Base-by-base conservation (phyloP, 1,140 invertebrate species). In the Gryllus bimaculatus region DNA sequence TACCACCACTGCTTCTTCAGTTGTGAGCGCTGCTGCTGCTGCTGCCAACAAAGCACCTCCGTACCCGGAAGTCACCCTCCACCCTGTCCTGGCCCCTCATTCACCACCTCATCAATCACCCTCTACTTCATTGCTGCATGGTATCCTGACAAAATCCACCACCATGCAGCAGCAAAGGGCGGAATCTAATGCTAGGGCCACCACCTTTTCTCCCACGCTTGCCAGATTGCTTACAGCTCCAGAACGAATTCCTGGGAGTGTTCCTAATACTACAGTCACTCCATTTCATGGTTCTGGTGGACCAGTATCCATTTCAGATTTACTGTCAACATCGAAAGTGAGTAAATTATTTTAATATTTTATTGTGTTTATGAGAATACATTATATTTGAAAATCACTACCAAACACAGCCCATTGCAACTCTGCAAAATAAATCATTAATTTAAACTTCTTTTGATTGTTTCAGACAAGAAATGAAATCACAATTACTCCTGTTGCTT, bases 61-160 rank as follows among this genome's bases (percentile, higher is more conserved):
- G 76, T 94, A 93, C 86, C 92, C 92, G 0, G 92, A 94, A 84
- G 93, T 94, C 47, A 93, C 92, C 3, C 86, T 94, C 13, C 90
- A 93, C 83, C 92, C 93, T 5, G 92, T 94, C 78, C 82, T 84
- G 8, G 83, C 83, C 7, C 84, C 85, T n/a, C 84, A 85, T 0
- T 85, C 87, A 48, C 83, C 86, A 78, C 81, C 80, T 79, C 85
- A 84, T 74, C 87, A 85, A 83, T 88, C 84, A 79, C 87, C 87
- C 78, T 88, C 88, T 66, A 91, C 91, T 82, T 93, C 92, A 0
- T 85, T 94, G 48, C 87, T 94, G 6, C 92, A 93, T 82, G 92
- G 92, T 26, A 93, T 93, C 80, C 86, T 94, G 20, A 93, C 92
- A 0, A 93, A 91, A 86, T 80, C 80, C n/a, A 77, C 48, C 7